A percentile compares a stretch with the other conserved stretches of the same genome.
Evolutionary conservation across 2,888 invertebrate genomes (phyloP).

Genomic region (Torymus texanus): DNA sequence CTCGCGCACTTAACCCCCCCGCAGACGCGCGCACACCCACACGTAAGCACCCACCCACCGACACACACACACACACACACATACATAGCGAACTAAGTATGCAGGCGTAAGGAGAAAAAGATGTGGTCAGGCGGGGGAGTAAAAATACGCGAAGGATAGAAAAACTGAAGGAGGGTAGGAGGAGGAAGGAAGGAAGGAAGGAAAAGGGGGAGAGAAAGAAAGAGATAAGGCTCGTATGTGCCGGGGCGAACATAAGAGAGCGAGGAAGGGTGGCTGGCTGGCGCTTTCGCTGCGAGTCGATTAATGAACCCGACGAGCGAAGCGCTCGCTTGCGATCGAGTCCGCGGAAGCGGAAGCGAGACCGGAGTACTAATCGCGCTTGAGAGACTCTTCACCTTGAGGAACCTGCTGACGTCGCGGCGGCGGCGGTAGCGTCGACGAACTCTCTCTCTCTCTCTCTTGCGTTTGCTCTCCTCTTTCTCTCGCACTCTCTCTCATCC

Average conservation of each 20-base stretch:
- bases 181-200: background rate
- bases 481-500: background rate
- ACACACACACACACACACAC: background rate
- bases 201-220: background rate
- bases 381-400: slow-evolving; percentile 53
- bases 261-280: background rate
- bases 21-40: no score
- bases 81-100: background rate
- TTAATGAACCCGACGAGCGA: slow-evolving; percentile 48
- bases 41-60: no score
- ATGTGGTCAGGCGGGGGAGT: background rate
- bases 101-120: slow-evolving; percentile 7
- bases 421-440: background rate
- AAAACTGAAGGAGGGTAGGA: background rate
- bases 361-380: slow-evolving; percentile 46
- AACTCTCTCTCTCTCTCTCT: slow-evolving; percentile 1
- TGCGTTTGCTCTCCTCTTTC: background rate
- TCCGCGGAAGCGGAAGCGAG: slow-evolving; percentile 40
- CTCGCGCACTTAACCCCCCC: no score
- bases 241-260: background rate
- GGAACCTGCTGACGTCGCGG: slow-evolving; percentile 51
- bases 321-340: slow-evolving; percentile 8
- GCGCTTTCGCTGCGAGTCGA: slow-evolving; percentile 18
- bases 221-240: slow-evolving; percentile 44
- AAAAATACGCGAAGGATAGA: slow-evolving; percentile 1